Percentiles rank a stretch among this genome's conserved stretches.
phyloP scores from a whole-genome alignment of 2,113 vertebrate species.

The Bungarus multicinctus region DNA sequence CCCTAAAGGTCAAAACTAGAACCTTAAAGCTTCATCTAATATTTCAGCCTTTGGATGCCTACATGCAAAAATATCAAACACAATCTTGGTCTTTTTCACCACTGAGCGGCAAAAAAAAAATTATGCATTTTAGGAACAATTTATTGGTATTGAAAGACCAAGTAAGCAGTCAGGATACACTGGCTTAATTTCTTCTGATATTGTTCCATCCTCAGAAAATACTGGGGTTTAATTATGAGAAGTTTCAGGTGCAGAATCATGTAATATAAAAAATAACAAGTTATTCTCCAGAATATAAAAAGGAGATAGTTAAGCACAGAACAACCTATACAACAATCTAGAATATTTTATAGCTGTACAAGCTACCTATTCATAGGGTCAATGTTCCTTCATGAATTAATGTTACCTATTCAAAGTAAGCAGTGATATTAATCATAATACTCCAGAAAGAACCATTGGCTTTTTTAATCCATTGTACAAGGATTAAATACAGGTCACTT shows the following conservation, averaged over 20 bases:
- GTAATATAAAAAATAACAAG: not conserved
- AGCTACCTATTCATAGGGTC: not conserved
- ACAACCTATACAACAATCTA: not conserved
- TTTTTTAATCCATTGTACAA: slow-evolving; percentile 9
- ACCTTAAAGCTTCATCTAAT: not conserved
- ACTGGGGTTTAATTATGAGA: not conserved
- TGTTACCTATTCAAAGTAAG: not conserved
- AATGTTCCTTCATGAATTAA: not conserved
- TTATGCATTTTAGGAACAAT: not conserved
- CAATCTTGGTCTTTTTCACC: not conserved
- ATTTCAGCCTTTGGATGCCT: not conserved
- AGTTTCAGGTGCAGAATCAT: not conserved
- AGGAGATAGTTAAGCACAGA: not conserved
- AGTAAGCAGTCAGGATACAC: not conserved
- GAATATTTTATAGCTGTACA: not conserved
- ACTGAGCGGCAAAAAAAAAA: not conserved
- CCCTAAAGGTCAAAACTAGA: too few species aligned
- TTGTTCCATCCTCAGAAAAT: not conserved
- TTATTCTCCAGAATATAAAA: not conserved
- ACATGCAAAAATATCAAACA: not conserved
- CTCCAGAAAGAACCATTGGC: not conserved
- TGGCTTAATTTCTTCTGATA: not conserved
- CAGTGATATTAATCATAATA: not conserved
- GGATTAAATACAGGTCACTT: slow-evolving; percentile 34
- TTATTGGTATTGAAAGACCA: not conserved